phyloP scores from a whole-genome alignment of 2,113 vertebrate species.

The Gavialis gangeticus region DNA sequence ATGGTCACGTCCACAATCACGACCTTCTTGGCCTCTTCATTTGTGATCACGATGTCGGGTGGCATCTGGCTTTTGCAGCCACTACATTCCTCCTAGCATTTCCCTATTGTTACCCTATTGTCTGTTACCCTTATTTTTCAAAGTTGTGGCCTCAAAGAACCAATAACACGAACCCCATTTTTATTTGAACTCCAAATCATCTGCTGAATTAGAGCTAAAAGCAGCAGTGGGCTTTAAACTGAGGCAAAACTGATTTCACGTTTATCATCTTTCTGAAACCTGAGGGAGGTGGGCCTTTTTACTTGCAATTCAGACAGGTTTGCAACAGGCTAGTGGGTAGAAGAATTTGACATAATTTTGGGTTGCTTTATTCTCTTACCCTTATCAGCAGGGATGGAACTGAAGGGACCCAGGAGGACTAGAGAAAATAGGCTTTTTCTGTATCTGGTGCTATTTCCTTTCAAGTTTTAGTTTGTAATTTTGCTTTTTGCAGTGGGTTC shows the following conservation, averaged over 20 bases:
- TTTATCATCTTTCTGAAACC: neutral
- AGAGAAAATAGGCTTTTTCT: neutral
- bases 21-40: no score
- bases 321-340: neutral
- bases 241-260: neutral
- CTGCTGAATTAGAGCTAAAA: constrained; percentile 3
- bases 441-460: neutral
- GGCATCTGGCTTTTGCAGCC: no score
- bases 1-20: no score
- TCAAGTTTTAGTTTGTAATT: neutral
- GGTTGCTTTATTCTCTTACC: neutral
- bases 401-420: neutral
- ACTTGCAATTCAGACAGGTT: neutral
- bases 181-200: neutral
- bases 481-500: neutral
- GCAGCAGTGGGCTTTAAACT: neutral
- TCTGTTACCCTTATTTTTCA: neutral
- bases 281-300: neutral
- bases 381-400: neutral
- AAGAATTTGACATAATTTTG: neutral
- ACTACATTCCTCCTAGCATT: neutral
- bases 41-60: no score
- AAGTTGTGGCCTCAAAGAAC: neutral
- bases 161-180: neutral
- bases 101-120: neutral